Evolutionary conservation across 92 coral and sea anemone genomes (phyloP).

Genomic region (Palythoa caribaeorum): DNA sequence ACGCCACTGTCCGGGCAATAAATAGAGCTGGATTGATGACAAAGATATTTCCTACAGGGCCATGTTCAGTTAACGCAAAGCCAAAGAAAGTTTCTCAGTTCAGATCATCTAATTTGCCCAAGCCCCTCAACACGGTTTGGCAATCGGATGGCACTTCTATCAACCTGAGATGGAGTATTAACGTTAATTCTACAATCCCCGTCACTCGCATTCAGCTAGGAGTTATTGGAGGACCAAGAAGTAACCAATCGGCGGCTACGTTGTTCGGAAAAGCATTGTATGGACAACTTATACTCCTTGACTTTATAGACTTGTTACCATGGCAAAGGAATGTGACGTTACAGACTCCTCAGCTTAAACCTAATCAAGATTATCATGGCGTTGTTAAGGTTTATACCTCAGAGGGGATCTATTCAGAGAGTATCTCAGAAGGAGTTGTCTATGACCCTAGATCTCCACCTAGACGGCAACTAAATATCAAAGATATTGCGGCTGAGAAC

Average conservation of each 20-base stretch:
- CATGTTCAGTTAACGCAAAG: constrained; percentile 66
- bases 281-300: constrained; percentile 30
- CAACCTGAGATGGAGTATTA: constrained; percentile 15
- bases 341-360: constrained; percentile 17
- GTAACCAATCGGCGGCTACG: constrained; percentile 4
- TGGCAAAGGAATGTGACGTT: constrained; percentile 36
- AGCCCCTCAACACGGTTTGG: not conserved
- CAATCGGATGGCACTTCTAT: constrained; percentile 30
- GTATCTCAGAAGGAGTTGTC: constrained; percentile 2
- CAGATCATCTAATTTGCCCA: not conserved
- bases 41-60: constrained; percentile 57
- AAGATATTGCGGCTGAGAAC: constrained; percentile 30
- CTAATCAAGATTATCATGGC: constrained; percentile 15
- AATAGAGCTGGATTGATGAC: constrained; percentile 80
- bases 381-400: constrained; percentile 6
- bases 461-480: not conserved
- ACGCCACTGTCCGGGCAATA: constrained; percentile 74
- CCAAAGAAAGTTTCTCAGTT: constrained; percentile 54
- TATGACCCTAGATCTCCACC: constrained; percentile 34
- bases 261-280: constrained; percentile 20
- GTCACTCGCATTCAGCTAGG: constrained; percentile 15
- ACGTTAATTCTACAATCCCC: not conserved
- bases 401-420: constrained; percentile 20
- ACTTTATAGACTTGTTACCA: constrained; percentile 30
- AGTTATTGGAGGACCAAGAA: constrained; percentile 22